These are phyloP conservation scores for Aldrovandia affinis DNA, from an alignment of 2,797 vertebrate genomes.

Conservation along the genomic window DNA sequence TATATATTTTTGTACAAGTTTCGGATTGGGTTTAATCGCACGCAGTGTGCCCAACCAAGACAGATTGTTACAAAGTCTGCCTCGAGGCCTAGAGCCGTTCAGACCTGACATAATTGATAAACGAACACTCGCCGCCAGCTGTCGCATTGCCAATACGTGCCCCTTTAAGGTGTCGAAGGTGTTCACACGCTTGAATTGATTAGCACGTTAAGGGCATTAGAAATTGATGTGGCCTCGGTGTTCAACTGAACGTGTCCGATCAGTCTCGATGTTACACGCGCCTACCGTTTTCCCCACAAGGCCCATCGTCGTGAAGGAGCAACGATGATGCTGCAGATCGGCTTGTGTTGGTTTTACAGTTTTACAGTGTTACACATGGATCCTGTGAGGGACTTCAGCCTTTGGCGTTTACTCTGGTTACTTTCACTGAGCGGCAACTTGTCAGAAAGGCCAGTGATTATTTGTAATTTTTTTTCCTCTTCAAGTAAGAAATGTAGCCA, in stretches of 20 bases:
- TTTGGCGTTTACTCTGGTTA: neutral
- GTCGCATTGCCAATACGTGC: neutral
- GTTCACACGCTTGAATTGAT: neutral
- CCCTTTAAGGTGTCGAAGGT: neutral
- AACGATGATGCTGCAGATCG: neutral
- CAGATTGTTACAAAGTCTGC: neutral
- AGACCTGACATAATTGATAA: neutral
- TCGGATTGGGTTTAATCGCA: neutral
- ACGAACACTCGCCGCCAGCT: neutral
- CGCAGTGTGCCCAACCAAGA: neutral
- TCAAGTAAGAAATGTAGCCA: neutral
- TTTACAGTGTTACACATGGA: conserved; percentile 6
- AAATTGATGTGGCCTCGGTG: neutral
- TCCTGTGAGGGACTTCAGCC: conserved; percentile 11
- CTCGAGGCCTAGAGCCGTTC: neutral
- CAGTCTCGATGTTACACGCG: neutral
- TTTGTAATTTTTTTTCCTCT: conserved; percentile 8
- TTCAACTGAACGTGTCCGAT: neutral
- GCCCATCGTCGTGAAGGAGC: neutral
- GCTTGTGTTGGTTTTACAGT: neutral
- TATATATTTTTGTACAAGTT: conserved; percentile 10
- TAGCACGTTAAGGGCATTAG: neutral
- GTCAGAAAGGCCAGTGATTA: neutral
- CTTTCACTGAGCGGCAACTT: neutral
- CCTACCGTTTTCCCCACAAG: neutral